phyloP scores from a whole-genome alignment of 2,888 invertebrate genomes.

The Fragum sueziense region DNA sequence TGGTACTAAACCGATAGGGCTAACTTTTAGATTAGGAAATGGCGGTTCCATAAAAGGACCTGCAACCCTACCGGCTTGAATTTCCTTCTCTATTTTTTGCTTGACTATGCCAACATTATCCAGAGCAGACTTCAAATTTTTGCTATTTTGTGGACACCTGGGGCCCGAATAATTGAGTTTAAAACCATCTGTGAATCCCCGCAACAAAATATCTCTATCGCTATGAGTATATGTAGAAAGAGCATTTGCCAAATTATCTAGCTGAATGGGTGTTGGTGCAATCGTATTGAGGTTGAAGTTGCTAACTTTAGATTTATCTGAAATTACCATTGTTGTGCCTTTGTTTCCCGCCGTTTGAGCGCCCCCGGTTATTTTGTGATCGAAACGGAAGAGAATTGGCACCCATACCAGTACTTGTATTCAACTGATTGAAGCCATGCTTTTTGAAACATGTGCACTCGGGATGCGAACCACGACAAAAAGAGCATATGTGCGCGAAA shows the following conservation, averaged over 20 bases:
- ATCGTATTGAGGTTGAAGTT: not conserved
- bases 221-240: not conserved
- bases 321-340: not conserved
- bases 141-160: not conserved
- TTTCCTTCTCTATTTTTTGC: slow-evolving; percentile 35
- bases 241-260: not conserved
- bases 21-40: slow-evolving; percentile 16
- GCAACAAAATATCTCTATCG: slow-evolving; percentile 8
- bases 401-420: too few relatives aligned
- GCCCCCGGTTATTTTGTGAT: too few relatives aligned
- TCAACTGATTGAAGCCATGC: too few relatives aligned
- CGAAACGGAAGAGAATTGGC: too few relatives aligned
- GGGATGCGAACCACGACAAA: not conserved
- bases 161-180: slow-evolving; percentile 30
- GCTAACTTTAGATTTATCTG: not conserved
- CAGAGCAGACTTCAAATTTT: slow-evolving; percentile 28
- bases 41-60: slow-evolving; percentile 37
- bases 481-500: slow-evolving; percentile 14
- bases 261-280: not conserved
- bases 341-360: too few relatives aligned
- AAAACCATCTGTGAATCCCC: slow-evolving; percentile 27
- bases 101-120: slow-evolving; percentile 2
- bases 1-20: slow-evolving; percentile 45
- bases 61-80: slow-evolving; percentile 24
- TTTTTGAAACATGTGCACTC: not conserved